Percentiles rank a stretch among this genome's conserved stretches.
Conservation (phyloP, 2,113 vertebrate genomes). For the Neomonachus schauinslandi region DNA sequence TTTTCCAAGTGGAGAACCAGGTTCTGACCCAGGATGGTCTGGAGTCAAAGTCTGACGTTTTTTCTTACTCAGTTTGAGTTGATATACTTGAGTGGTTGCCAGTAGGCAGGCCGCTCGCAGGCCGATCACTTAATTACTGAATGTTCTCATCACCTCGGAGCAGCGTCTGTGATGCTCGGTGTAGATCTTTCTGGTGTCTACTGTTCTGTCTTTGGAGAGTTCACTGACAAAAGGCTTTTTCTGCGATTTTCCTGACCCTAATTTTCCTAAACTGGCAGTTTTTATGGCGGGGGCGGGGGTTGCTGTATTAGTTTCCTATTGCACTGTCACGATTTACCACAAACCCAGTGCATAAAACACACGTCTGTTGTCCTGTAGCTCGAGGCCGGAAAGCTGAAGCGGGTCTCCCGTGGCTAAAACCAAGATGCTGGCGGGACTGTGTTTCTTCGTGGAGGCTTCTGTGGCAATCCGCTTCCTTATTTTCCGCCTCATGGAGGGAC, state of each 20-base stretch:
- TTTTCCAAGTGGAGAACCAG: background rate
- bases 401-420: background rate
- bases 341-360: background rate
- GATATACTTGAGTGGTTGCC: background rate
- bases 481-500: background rate
- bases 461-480: background rate
- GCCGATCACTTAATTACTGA: too few relatives aligned
- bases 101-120: rapidly evolving
- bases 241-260: background rate
- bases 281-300: rapidly evolving
- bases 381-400: background rate
- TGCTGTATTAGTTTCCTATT: background rate
- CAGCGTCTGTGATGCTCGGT: too few relatives aligned
- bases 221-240: too few relatives aligned
- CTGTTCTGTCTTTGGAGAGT: background rate
- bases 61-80: background rate
- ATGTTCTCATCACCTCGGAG: background rate
- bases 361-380: too few relatives aligned
- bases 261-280: background rate
- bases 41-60: background rate
- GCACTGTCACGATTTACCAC: background rate
- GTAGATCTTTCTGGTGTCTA: background rate
- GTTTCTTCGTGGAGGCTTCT: background rate
- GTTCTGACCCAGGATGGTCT: background rate
- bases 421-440: background rate